These are phyloP conservation scores for Leptopilina drosophilae DNA, from an alignment of 2,888 invertebrate genomes.

Conservation along the genomic window DNA sequence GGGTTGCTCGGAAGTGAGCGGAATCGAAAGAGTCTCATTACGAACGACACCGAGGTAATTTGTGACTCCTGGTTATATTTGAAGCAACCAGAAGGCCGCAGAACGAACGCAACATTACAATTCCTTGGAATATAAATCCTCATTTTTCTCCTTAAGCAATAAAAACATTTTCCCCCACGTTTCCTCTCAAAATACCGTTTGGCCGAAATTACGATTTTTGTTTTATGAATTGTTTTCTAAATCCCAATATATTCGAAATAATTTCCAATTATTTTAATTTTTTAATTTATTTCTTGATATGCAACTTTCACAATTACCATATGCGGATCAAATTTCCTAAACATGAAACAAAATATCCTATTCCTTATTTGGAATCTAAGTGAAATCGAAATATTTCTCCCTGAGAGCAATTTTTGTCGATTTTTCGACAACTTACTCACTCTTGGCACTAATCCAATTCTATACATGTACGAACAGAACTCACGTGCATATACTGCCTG, in stretches of 20 bases:
- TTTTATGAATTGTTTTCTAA: no score
- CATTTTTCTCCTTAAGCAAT: conserved; percentile 7
- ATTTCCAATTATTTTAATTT: no score
- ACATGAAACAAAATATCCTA: no score
- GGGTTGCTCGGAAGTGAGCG: conserved; percentile 3
- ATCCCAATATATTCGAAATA: no score
- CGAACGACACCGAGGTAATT: conserved; percentile 21
- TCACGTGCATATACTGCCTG: neutral
- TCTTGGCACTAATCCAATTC: conserved; percentile 23
- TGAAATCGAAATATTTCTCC: conserved; percentile 10
- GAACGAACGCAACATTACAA: neutral
- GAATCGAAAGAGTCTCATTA: conserved; percentile 25
- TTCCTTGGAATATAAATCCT: conserved; percentile 17
- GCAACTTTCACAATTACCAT: no score
- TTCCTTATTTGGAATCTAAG: neutral
- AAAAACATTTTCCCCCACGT: neutral
- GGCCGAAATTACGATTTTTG: no score
- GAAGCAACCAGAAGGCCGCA: neutral
- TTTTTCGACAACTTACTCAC: neutral
- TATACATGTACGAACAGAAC: neutral
- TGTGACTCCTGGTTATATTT: conserved; percentile 25
- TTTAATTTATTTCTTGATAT: no score
- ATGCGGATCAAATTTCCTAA: no score
- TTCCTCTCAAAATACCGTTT: no score
- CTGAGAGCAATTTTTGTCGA: conserved; percentile 1